Evolutionary conservation across 2,888 invertebrate species (phyloP).

Genomic region (Timandra comae): DNA sequence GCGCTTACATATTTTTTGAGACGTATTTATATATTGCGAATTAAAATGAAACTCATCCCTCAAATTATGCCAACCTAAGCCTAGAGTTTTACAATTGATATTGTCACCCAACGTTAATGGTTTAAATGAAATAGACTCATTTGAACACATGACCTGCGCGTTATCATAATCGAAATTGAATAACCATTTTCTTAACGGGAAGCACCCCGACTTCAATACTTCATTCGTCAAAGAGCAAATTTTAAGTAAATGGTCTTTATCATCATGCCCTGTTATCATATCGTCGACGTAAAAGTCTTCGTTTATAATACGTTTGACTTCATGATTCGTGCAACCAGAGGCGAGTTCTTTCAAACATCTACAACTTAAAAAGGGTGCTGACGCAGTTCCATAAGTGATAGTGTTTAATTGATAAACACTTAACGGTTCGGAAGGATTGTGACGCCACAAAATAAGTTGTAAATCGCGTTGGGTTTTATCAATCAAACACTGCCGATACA

Average conservation of each 20-base stretch:
- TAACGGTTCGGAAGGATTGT: constrained; percentile 17
- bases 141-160: not conserved
- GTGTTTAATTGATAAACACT: constrained; percentile 10
- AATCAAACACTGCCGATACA: constrained; percentile 10
- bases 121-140: constrained; percentile 2
- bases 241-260: constrained; percentile 1
- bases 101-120: not conserved
- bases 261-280: constrained; percentile 4
- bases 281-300: constrained; percentile 14
- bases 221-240: constrained; percentile 2
- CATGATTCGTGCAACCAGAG: constrained; percentile 1
- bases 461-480: constrained; percentile 10
- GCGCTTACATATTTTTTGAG: constrained; percentile 7
- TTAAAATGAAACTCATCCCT: constrained; percentile 12
- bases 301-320: constrained; percentile 2
- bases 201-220: constrained; percentile 9
- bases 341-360: constrained; percentile 8
- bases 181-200: constrained; percentile 14
- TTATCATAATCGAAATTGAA: constrained; percentile 8
- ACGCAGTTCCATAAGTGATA: constrained; percentile 4
- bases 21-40: constrained; percentile 2
- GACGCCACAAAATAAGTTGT: no score
- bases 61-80: constrained; percentile 8
- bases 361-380: constrained; percentile 6
- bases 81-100: constrained; percentile 11